Evolutionary conservation across 2,797 vertebrate species (phyloP), one percentile per base, ranked within the genome.

Genomic region (Rhadinocentrus ornatus): DNA sequence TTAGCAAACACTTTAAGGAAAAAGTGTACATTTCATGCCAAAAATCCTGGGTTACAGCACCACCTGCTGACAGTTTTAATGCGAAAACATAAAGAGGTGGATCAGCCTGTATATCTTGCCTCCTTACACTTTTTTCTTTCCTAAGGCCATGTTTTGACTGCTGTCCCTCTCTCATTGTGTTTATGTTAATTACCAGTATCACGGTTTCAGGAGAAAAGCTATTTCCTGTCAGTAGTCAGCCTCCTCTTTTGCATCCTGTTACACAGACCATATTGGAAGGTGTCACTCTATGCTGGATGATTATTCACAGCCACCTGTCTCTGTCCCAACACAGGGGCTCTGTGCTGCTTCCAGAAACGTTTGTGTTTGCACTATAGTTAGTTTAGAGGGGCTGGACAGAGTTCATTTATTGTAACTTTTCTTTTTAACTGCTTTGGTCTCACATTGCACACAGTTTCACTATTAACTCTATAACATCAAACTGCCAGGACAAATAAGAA

Each of bases 261-360:
- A 29, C 73, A 71, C 71, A 82, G 69, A 76, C 86, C 90, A 93
- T 90, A 92, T 89, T 92, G 91, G 77, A 77, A 84, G 84, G 83
- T 90, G 91, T 91, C 88, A 88, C 80, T 90, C 80, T 69, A 77
- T 86, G 73, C 76, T 76, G 86, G 78, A 81, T 93, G 84, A 89
- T 91, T 93, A 94, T 93, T 93, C 90, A 93, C 71, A 83, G 71
- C 92, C 93, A 94, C 87, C 91, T 94, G 93, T 85, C 69, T 63
- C 59, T 62, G 80, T 74, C 77, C 82, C 79, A 75, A 62, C 78
- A 78, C 63, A 80, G 73, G 32, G 44, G 35, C 56, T 32, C 64
- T 66, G 65, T 56, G 53, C 41, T 6, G 66, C 29, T 48, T 13
- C 61, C 39, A 62, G 34, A 57, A 22, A 7, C 34, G n/a, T 66